Evolutionary conservation across 1,140 invertebrate species (phyloP).

Genomic region (Pogonognathellus flavescens): DNA sequence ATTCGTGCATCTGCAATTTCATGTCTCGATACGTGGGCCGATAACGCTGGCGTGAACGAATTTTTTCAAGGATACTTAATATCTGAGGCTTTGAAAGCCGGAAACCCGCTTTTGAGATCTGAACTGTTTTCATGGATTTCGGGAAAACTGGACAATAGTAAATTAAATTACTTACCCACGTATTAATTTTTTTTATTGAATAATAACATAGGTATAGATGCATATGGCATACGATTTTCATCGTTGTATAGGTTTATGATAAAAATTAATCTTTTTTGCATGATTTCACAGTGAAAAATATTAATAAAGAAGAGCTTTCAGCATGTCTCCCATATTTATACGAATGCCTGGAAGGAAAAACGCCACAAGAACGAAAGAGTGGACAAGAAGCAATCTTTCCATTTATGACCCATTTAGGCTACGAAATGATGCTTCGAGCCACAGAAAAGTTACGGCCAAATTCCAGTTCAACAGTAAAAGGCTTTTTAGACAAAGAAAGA

Average conservation of each 20-base stretch:
- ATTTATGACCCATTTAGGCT: slow-evolving; percentile 93
- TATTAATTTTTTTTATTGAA: no score
- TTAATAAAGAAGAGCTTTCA: slow-evolving; percentile 85
- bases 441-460: slow-evolving; percentile 89
- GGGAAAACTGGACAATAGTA: slow-evolving; percentile 82
- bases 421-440: slow-evolving; percentile 83
- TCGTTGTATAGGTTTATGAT: no score
- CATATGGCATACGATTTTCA: no score
- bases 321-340: slow-evolving; percentile 86
- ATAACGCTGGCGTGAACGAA: slow-evolving; percentile 83
- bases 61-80: slow-evolving; percentile 92
- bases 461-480: slow-evolving; percentile 84
- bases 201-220: no score
- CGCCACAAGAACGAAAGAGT: slow-evolving; percentile 91
- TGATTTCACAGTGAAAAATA: slow-evolving; percentile 77
- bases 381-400: slow-evolving; percentile 91
- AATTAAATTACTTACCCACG: no score
- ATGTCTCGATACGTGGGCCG: slow-evolving; percentile 86
- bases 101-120: slow-evolving; percentile 84
- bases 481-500: slow-evolving; percentile 86
- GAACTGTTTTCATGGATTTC: slow-evolving; percentile 89
- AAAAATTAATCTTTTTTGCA: background rate
- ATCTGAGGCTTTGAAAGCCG: slow-evolving; percentile 84
- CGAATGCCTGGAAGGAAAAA: slow-evolving; percentile 89
- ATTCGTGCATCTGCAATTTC: slow-evolving; percentile 83